These are phyloP conservation scores for Eciton burchellii DNA, from an alignment of 1,140 invertebrate species.

Conservation along the genomic window DNA sequence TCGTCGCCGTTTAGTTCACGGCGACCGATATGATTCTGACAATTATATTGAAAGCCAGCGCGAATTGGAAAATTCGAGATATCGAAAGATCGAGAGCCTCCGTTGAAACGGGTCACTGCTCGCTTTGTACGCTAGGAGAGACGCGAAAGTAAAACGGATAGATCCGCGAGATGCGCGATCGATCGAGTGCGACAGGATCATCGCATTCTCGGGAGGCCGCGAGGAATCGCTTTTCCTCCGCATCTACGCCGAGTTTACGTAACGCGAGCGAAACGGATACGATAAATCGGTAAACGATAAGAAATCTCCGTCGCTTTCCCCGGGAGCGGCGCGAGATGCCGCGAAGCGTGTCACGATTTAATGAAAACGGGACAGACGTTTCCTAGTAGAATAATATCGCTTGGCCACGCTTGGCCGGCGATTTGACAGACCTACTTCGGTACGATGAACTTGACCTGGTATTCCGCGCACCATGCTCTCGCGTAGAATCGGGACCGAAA, in stretches of 20 bases:
- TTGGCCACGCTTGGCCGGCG: slow-evolving; percentile 37
- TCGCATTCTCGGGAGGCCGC: slow-evolving; percentile 22
- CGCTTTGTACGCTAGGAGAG: too few species aligned
- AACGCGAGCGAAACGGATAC: slow-evolving; percentile 34
- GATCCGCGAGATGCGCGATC: not conserved
- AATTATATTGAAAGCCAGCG: not conserved
- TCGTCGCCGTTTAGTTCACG: too few species aligned
- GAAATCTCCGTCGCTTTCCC: slow-evolving; percentile 36
- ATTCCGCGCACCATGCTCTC: not conserved
- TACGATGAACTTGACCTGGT: slow-evolving; percentile 56
- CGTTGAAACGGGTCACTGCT: too few species aligned
- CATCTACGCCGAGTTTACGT: slow-evolving; percentile 5
- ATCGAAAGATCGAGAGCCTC: too few species aligned
- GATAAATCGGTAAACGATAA: slow-evolving; percentile 36
- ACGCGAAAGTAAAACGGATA: not conserved
- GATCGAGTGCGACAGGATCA: slow-evolving; percentile 12
- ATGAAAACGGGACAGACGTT: slow-evolving; percentile 50
- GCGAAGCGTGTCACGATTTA: slow-evolving; percentile 43
- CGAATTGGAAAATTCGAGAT: too few species aligned
- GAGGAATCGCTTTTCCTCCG: not conserved
- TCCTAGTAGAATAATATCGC: slow-evolving; percentile 44
- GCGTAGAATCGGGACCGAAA: not conserved
- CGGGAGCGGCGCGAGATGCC: not conserved
- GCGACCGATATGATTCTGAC: too few species aligned
- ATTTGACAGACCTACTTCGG: slow-evolving; percentile 41